A percentile compares a stretch with the other conserved stretches of the same genome.
Conservation (phyloP, 2,113 vertebrate genomes). For the Antidorcas marsupialis region DNA sequence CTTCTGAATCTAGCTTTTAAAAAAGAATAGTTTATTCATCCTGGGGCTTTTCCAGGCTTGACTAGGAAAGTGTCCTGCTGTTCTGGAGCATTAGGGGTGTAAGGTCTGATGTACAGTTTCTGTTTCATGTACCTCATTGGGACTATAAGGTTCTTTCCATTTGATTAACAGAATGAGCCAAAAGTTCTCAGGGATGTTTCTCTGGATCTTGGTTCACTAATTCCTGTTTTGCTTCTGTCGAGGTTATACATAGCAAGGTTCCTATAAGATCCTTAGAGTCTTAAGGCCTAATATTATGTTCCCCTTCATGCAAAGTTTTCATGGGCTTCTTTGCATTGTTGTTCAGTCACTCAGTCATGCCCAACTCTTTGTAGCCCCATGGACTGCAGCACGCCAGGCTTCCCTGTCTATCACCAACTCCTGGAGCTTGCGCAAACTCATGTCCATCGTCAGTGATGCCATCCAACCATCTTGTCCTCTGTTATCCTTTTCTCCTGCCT, state of each 20-base stretch:
- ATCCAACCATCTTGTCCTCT: background rate
- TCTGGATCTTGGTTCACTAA: background rate
- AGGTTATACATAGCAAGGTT: background rate
- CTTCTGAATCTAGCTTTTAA: background rate
- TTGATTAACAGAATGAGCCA: background rate
- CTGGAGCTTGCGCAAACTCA: background rate
- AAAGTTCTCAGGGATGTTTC: background rate
- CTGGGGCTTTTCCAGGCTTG: background rate
- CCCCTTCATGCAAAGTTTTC: background rate
- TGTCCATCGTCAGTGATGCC: background rate
- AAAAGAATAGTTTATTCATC: background rate
- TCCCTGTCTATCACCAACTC: background rate
- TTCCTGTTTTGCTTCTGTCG: background rate
- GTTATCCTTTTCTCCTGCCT: background rate
- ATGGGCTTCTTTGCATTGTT: background rate
- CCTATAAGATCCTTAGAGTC: background rate
- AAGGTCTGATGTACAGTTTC: background rate
- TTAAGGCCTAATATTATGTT: background rate
- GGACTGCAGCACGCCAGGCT: background rate
- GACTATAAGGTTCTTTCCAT: background rate
- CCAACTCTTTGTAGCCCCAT: background rate
- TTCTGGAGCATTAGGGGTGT: background rate
- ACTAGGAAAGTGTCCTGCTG: background rate
- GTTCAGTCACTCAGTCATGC: rapidly evolving
- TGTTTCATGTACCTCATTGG: background rate